Base-by-base conservation (phyloP, 2,113 vertebrate species). In the Heteronetta atricapilla region DNA sequence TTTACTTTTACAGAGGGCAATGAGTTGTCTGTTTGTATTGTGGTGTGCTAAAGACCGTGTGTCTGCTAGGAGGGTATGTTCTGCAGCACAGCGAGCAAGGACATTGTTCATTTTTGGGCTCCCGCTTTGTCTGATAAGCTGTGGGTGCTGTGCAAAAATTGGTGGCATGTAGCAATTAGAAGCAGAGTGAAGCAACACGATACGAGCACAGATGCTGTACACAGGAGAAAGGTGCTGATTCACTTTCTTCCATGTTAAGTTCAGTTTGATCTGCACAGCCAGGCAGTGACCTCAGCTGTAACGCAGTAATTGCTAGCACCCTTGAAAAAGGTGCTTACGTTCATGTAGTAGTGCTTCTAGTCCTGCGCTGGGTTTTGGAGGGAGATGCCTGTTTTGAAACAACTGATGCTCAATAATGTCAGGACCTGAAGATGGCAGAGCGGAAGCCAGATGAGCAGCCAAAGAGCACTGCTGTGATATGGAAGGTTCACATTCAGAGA, bases 51-150 rank as follows among this genome's bases (percentile, higher is more conserved):
- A 84, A 88, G 60, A 31, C 8, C 2, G 1, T 42, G 16, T 60
- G 25, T 89, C 70, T 89, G 21, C 48, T 64, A 40, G 38, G 63
- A 63, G 74, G 34, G 29, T 74, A 58, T 66, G 36, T 95, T 74
- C 83, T 86, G 60, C 66, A 96, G 68, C 67, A 5, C 25, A 20
- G 62, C 42, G 66, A 72, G 56, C n/a, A 22, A 34, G 28, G 66
- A 81, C 42, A 26, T 77, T 70, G 63, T 74, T 84, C 62, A 56
- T 84, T 78, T 87, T 67, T 64, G 73, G 74, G 70, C 70, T 86
- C 87, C 89, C 7, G 16, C 74, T 89, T 78, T 50, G 64, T 91
- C 87, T 87, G 89, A 76, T 91, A 93, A 94, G 85, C 38, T 88
- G 74, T 79, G 85, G 78, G 31, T 85, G 58, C 92, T 84, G 60